phyloP scores from a whole-genome alignment of 2,797 vertebrate genomes.

The Momotus momota region DNA sequence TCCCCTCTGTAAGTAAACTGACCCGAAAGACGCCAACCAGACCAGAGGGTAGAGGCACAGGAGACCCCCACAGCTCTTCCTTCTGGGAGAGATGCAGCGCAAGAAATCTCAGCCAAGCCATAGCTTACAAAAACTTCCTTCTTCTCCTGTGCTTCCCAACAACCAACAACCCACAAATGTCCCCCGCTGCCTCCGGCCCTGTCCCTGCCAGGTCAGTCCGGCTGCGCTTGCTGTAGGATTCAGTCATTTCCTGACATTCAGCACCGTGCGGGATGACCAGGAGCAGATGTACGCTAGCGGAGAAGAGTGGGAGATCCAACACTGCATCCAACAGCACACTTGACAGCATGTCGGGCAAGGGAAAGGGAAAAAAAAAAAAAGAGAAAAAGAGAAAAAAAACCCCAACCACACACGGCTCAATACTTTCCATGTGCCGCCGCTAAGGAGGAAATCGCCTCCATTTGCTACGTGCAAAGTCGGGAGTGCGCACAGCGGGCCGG shows the following conservation, averaged over 20 bases:
- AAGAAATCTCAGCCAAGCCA: background rate
- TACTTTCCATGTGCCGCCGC: slow-evolving; percentile 70
- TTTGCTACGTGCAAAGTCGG: slow-evolving; percentile 83
- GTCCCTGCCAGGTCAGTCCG: background rate
- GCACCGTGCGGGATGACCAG: background rate
- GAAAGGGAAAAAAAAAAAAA: background rate
- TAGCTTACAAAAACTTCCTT: background rate
- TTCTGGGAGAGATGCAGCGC: background rate
- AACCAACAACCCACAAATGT: background rate
- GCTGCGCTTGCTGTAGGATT: background rate
- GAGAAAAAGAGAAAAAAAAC: background rate
- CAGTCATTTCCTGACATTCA: slow-evolving; percentile 12
- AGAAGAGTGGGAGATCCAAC: background rate
- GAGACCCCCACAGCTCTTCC: background rate
- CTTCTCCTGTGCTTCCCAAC: background rate
- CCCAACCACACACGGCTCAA: background rate
- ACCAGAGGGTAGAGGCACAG: background rate
- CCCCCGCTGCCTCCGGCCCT: background rate
- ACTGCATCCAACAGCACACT: background rate
- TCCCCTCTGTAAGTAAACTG: background rate
- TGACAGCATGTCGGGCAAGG: background rate
- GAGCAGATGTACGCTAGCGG: background rate
- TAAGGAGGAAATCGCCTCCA: slow-evolving; percentile 75
- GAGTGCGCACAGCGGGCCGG: slow-evolving; percentile 75
- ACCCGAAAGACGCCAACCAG: background rate